Conservation (phyloP, 1,140 invertebrate genomes). For the Steinernema feltiae region DNA sequence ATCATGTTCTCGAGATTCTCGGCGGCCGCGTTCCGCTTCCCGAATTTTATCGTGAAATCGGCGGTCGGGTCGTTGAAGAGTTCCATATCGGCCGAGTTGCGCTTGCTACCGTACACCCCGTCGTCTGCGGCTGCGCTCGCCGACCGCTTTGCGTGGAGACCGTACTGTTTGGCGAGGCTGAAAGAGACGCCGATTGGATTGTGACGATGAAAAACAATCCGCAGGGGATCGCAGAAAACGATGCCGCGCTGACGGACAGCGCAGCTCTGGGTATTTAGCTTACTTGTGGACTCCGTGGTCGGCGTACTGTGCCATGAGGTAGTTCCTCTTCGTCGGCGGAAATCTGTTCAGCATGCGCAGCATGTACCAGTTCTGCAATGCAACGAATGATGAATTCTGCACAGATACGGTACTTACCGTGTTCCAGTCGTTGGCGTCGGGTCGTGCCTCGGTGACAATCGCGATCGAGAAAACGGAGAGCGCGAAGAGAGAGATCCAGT, state of each 20-base stretch:
- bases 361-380: slow-evolving; percentile 4
- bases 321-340: not conserved
- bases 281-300: not conserved
- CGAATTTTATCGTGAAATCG: not conserved
- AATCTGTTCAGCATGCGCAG: slow-evolving; percentile 1
- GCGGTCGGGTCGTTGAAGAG: not conserved
- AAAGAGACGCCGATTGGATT: not conserved
- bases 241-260: too few relatives aligned
- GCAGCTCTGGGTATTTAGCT: not conserved
- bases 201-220: too few relatives aligned
- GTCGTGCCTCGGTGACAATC: not conserved
- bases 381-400: not conserved
- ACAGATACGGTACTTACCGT: not conserved
- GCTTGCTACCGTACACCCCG: not conserved
- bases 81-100: not conserved
- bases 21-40: slow-evolving; percentile 9
- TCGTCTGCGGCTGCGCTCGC: not conserved
- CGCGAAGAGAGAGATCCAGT: not conserved
- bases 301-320: not conserved
- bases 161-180: slow-evolving; percentile 3
- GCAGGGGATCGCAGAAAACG: too few relatives aligned
- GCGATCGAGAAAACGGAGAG: not conserved
- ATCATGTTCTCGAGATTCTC: slow-evolving; percentile 7
- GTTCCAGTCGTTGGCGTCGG: not conserved
- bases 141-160: not conserved